Conservation (phyloP, 2,888 invertebrate species). For the Drosophila paramelanica region DNA sequence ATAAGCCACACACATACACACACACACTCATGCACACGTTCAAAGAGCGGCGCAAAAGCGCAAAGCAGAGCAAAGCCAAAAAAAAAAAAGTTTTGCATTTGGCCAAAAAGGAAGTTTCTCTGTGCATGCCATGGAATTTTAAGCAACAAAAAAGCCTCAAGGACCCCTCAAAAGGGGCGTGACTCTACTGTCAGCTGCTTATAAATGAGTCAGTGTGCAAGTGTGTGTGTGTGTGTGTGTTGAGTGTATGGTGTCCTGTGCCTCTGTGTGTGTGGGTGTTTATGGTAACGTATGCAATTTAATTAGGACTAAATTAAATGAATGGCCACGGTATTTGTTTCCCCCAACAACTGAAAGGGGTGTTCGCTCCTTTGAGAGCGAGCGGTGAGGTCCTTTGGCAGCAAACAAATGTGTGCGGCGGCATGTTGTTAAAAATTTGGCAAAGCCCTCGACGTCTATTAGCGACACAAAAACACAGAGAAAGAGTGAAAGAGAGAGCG, state of each 20-base stretch:
- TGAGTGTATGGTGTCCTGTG: slow-evolving; percentile 8
- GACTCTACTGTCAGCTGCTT: slow-evolving; percentile 52
- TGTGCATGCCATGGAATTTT: slow-evolving; percentile 51
- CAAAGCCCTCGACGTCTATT: slow-evolving; percentile 55
- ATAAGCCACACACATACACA: slow-evolving; percentile 12
- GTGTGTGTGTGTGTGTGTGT: slow-evolving; percentile 11
- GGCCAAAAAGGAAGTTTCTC: slow-evolving; percentile 54
- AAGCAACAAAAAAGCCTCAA: slow-evolving; percentile 54
- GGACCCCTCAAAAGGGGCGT: slow-evolving; percentile 46
- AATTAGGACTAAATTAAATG: slow-evolving; percentile 73
- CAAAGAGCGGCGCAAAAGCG: slow-evolving; percentile 19
- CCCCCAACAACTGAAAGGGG: slow-evolving; percentile 40
- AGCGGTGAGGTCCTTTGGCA: slow-evolving; percentile 38
- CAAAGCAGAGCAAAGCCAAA: slow-evolving; percentile 19
- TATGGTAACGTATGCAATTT: slow-evolving; percentile 68
- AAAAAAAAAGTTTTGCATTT: slow-evolving; percentile 49
- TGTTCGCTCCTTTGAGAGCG: slow-evolving; percentile 25
- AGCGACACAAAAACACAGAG: slow-evolving; percentile 27
- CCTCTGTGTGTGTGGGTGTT: slow-evolving; percentile 25
- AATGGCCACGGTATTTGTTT: slow-evolving; percentile 66
- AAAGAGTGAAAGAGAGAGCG: neutral
- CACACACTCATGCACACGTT: neutral
- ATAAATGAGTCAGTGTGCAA: slow-evolving; percentile 50
- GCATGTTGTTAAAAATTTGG: slow-evolving; percentile 59
- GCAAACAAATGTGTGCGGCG: slow-evolving; percentile 43